Evolutionary conservation across 2,888 invertebrate genomes (phyloP), one percentile per base, ranked within the genome.

Genomic region (Oscheius myriophilus): DNA sequence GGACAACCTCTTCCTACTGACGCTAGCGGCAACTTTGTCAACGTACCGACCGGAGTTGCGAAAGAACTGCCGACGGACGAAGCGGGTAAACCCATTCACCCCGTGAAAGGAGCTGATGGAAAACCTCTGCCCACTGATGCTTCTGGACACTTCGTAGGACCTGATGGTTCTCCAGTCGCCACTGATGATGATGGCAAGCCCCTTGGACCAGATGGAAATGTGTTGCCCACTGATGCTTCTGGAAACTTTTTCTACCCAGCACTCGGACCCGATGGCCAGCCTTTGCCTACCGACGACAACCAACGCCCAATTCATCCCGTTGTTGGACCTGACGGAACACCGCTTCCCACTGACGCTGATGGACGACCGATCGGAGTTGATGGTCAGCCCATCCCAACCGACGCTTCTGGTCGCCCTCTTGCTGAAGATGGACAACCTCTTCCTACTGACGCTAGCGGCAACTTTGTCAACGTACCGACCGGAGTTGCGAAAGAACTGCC

Each of bases 21-120:
- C 66, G 70, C 72, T 4, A 67, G 80, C n/a, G 82, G 81, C 18
- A 76, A 83, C 41, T 84, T 78, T 77, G 58, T 83, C 11, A 84
- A 84, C 68, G 72, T 70, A 16, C 42, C 73, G 12, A 71, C 84
- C 43, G 83, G 82, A 6, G 67, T 58, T 16, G 52, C 66, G 21
- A 25, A 49, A 25, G 67, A 62, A 45, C 59, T 68, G 25, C 39
- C 58, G 11, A 39, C 51, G 14, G 43, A 45, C 42, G 43, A 42
- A 11, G 16, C 51, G 3, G 58, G 67, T 26, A 57, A 43, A 45
- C 49, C 7, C 21, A 39, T 58, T 26, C 33, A 55, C n/a, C 55
- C 55, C 16, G 55, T 55, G 26, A 55, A 55, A 21, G 55, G 55
- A 39, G 39, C 39, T 33, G 51, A 46, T 41, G 52, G 42, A 26